phyloP scores from a whole-genome alignment of 2,888 invertebrate genomes.

The Melinopterus prodromus region DNA sequence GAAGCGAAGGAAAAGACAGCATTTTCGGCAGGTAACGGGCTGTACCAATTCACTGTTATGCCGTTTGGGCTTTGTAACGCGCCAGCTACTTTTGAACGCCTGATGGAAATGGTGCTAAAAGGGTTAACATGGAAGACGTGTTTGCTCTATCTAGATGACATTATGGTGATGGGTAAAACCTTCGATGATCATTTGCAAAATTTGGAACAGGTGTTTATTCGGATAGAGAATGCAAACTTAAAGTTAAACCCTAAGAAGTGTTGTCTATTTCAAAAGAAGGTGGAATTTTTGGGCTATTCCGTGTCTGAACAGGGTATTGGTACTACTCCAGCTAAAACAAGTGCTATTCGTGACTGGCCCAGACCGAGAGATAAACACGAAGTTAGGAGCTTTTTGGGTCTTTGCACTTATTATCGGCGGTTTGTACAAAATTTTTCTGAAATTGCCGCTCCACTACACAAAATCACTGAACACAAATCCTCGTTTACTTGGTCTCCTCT shows the following conservation, averaged over 20 bases:
- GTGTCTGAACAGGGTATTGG: no score
- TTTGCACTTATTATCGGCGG: no score
- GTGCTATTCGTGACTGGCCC: neutral
- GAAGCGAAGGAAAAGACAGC: slow-evolving; percentile 44
- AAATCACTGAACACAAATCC: no score
- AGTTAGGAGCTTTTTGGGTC: neutral
- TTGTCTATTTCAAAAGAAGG: slow-evolving; percentile 6
- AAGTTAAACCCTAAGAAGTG: slow-evolving; percentile 27
- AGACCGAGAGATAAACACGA: no score
- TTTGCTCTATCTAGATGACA: slow-evolving; percentile 8
- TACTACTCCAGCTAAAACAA: slow-evolving; percentile 5
- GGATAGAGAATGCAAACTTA: neutral
- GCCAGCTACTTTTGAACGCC: slow-evolving; percentile 43
- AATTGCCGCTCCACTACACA: slow-evolving; percentile 19
- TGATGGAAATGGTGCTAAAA: slow-evolving; percentile 42
- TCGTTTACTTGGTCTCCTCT: no score
- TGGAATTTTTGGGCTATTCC: no score
- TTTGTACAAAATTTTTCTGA: neutral
- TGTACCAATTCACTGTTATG: slow-evolving; percentile 43
- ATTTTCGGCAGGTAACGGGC: slow-evolving; percentile 39
- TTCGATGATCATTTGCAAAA: no score
- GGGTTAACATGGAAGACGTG: slow-evolving; percentile 40
- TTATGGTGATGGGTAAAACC: no score
- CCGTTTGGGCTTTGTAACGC: slow-evolving; percentile 39
- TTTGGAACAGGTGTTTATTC: no score